Base-by-base conservation (phyloP, 53 echinoderm and acorn worm genomes). In the Holothuria leucospilota region DNA sequence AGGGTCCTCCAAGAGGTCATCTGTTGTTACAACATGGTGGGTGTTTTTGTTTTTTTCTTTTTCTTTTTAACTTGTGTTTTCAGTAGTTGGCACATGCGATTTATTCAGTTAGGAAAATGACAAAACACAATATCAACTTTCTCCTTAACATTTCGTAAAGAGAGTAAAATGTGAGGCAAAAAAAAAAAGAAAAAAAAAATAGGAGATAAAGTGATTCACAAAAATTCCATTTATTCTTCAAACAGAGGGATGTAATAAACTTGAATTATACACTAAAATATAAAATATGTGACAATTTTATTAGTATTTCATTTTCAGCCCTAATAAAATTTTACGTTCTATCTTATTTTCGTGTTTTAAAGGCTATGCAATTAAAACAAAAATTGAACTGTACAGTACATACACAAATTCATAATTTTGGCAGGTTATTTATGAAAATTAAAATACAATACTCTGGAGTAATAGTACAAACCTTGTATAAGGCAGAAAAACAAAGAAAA, bases 261-360 rank as follows among this genome's bases (percentile, higher is more conserved):
- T 75, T 75, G 75, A 75, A 75, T 75, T 28, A 75, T 75, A 75
- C 49, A 75, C 75, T 75, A 75, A 75, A 75, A 75, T 75, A 75
- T 75, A 75, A 75, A 75, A 75, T 75, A 75, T 75, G 26, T 75
- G 41, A 75, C 75, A 75, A 20, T 38, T 53, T 75, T 75, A 75
- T 75, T 75, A 75, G 75, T 75, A 75, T 75, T 75, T 75, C 75
- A 75, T 75, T 25, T 75, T 75, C 14, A 75, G 75, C 75, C 75
- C n/a, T 75, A 75, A 51, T 75, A 75, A 75, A 75, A 13, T 75
- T 75, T 51, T 51, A 53, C 6, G 25, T 39, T 42, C 46, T 75
- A 75, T 75, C 23, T 75, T 75, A 39, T 75, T 75, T 49, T 72
- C 46, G 46, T 9, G n/a, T 72, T 25, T 75, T 70, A 75, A 25